A percentile compares a stretch with the other conserved stretches of the same genome.
Evolutionary conservation across 2,888 invertebrate genomes (phyloP).

Genomic region (Spilosoma lubricipeda): DNA sequence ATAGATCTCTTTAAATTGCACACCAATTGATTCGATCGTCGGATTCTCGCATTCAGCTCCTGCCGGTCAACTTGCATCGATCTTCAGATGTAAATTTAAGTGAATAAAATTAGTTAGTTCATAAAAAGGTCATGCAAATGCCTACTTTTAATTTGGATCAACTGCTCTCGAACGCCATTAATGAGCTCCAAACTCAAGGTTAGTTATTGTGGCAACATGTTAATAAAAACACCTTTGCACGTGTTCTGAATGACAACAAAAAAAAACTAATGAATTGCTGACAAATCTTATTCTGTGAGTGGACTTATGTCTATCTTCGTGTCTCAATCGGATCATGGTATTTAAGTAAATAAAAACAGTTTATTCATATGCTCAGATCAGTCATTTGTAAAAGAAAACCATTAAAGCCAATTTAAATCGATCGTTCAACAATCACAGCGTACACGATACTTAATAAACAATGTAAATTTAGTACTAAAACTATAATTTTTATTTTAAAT

Average conservation of each 20-base stretch:
- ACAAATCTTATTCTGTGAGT: conserved; percentile 51
- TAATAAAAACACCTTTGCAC: conserved; percentile 58
- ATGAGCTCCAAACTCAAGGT: conserved; percentile 61
- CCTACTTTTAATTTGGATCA: conserved; percentile 42
- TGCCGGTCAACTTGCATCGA: no score
- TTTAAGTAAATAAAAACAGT: conserved; percentile 39
- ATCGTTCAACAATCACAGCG: neutral
- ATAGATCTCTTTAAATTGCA: no score
- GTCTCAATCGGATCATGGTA: conserved; percentile 41
- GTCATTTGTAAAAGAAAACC: conserved; percentile 36
- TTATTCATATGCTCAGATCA: conserved; percentile 36
- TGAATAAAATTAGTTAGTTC: neutral
- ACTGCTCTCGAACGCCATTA: conserved; percentile 44
- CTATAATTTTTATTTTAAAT: neutral
- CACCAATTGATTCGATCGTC: no score
- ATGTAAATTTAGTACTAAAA: neutral
- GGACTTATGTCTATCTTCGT: conserved; percentile 42
- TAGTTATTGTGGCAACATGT: conserved; percentile 56
- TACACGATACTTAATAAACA: neutral
- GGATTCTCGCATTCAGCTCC: no score
- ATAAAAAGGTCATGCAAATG: conserved; percentile 8
- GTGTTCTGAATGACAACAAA: conserved; percentile 59
- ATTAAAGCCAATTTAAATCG: neutral
- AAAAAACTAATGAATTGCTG: conserved; percentile 60
- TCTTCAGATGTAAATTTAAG: neutral